These are phyloP conservation scores for Artibeus lituratus DNA, from an alignment of 2,797 vertebrate species.

Conservation along the genomic window DNA sequence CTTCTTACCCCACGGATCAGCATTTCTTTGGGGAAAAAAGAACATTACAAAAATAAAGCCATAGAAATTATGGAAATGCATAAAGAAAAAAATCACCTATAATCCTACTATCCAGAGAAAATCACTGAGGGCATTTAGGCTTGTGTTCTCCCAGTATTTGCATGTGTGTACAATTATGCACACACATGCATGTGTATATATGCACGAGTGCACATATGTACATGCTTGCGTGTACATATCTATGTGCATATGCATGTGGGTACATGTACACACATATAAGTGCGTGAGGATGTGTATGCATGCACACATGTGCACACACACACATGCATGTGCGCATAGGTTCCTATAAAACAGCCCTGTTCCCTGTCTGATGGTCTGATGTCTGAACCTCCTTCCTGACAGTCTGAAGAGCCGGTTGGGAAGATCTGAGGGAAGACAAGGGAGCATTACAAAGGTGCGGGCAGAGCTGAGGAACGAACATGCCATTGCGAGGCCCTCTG, in stretches of 20 bases:
- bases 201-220: accelerated
- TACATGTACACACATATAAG: too few relatives aligned
- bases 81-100: not conserved
- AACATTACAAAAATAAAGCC: not conserved
- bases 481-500: too few relatives aligned
- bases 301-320: too few relatives aligned
- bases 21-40: not conserved
- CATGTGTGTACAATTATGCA: too few relatives aligned
- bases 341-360: not conserved
- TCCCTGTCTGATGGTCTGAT: not conserved
- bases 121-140: not conserved
- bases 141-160: not conserved
- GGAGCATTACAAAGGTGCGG: too few relatives aligned
- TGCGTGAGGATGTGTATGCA: too few relatives aligned
- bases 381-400: not conserved
- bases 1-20: not conserved
- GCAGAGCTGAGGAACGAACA: too few relatives aligned
- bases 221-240: too few relatives aligned
- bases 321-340: too few relatives aligned
- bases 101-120: not conserved
- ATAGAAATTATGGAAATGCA: not conserved
- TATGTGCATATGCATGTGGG: accelerated
- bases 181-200: too few relatives aligned
- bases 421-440: not conserved
- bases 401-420: not conserved